Evolutionary conservation across 2,888 invertebrate species (phyloP), one percentile per base, ranked within the genome.

Genomic region (Margaritifera margaritifera): DNA sequence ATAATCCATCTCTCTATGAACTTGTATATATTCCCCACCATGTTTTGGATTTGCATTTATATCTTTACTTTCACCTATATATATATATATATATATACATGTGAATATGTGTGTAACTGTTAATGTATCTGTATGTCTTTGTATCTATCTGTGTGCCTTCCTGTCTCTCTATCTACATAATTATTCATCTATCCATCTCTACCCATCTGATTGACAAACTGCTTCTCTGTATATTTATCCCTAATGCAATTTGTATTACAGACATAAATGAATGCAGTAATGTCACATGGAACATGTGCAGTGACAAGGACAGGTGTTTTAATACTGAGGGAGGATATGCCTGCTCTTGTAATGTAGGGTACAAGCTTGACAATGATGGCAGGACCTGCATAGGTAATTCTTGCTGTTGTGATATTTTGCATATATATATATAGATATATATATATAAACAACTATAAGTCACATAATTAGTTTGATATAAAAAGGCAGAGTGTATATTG

Each of bases 281-380:
- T 6, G 20, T 6, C 15, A 57, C 25, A 11, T 54, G 71, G 51
- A 75, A 75, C 50, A 24, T 31, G 19, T 73, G 76, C 62, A 67
- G 69, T 61, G 61, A 60, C 6, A 57, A 58, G 11, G 66, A 68
- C 22, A 67, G 55, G 18, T 82, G 83, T 63, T 59, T 67, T 6
- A 83, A 83, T 62, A 69, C 71, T 1, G 68, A 54, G 0, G 81
- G 81, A 6, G 76, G 72, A 3, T 83, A 80, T 63, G 68, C 67
- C 1, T 98, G 98, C 84, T 93, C 93, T 72, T 98, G 98, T 65
- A 69, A 64, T n/a, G 71, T 68, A 15, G 83, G 83, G 4, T 77
- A 69, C 66, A 72, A 87, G 42, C 73, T 83, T 4, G 64, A 70
- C 6, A 72, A 72, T 18, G 80, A 81, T 67, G 22, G 58, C 5